Base-by-base conservation (phyloP, 2,888 invertebrate genomes). In the Balanococcus diminutus region DNA sequence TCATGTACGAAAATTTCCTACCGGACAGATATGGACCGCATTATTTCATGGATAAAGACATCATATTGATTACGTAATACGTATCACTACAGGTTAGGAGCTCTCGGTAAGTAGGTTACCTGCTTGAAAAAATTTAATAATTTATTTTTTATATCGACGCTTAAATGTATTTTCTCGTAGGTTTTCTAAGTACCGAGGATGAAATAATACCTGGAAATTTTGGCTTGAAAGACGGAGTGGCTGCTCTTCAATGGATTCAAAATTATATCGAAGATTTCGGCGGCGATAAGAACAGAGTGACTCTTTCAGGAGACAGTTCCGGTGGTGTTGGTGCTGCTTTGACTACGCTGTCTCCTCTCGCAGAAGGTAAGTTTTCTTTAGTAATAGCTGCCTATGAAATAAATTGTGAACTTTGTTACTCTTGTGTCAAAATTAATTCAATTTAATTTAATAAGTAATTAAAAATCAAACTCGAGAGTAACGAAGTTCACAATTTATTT, bases 11-110 rank as follows among this genome's bases (percentile, higher is more conserved):
- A 0, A 90, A 91, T 2, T 89, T 90, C 5, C 85, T 89, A 0
- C 42, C 82, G 1, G 28, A 72, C 8, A 9, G 11, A 39, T 93
- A 92, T 89, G 92, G 92, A 0, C 92, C 93, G 0, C 89, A 91
- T 8, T 91, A 92, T 87, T 88, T 95, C 0, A 92, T 95, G 92
- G 92, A 93, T 84, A 90, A 91, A 81, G 92, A 94, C 87, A 87
- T 90, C 9, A 89, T 91, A 36, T 88, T 89, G 22, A 89, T 90
- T 0, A 89, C 90, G 0, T 87, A 90, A 32, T 90, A 90, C 87
- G 0, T 87, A 90, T 36, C 90, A 90, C 87, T 90, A 89, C 87
- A 89, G 91, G 88, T 87, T 90, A 8, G 90, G 90, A 19, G 89
- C 89, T 11, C 87, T 90, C 22, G 90, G 90, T 94, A 82, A 87